Base-by-base conservation (phyloP, 2,888 invertebrate genomes). In the Oxystoma pomonae region DNA sequence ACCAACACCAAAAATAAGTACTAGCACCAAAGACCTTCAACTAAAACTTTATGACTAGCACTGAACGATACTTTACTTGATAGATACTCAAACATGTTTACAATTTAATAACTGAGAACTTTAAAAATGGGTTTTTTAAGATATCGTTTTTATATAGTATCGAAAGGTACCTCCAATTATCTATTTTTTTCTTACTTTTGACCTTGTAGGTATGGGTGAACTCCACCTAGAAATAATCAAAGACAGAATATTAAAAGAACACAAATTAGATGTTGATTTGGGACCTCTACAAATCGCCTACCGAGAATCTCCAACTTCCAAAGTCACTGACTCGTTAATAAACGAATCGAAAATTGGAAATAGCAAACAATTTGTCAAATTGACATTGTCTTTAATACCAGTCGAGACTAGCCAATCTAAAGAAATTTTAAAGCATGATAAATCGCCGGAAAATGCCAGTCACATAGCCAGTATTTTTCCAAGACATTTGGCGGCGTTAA, bases 271-370 rank as follows among this genome's bases (percentile, higher is more conserved):
- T 16, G 96, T 89, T 0, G 93, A 96, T 67, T 80, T 98, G 20
- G 98, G 98, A 0, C 89, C 92, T 0, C 80, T 98, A 19, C 95
- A 94, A 83, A 96, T 98, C 55, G 92, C 96, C 0, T 98, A 98
- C 78, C 87, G 90, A 62, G 97, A 97, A 82, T 85, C 89, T 0
- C 82, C 94, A 55, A 69, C 78, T 0, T 79, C 79, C 0, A 53
- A 69, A 18, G 78, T 79, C 0, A 82, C 77, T 21, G 82, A 84
- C 20, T 83, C 83, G 0, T 77, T 84, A 49, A 71, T 75, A 1
- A 79, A 88, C 0, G 87, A 90, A 72, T 84, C 89, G 67, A 86
- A 82, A 74, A 85, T 94, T 18, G 89, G 88, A 1, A 82, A 80
- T 55, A 78, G 79, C 0, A 83, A 83, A 57, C 90, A 91, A 68